These are phyloP conservation scores for Neomorphus geoffroyi DNA, from an alignment of 2,797 vertebrate genomes.

Conservation along the genomic window DNA sequence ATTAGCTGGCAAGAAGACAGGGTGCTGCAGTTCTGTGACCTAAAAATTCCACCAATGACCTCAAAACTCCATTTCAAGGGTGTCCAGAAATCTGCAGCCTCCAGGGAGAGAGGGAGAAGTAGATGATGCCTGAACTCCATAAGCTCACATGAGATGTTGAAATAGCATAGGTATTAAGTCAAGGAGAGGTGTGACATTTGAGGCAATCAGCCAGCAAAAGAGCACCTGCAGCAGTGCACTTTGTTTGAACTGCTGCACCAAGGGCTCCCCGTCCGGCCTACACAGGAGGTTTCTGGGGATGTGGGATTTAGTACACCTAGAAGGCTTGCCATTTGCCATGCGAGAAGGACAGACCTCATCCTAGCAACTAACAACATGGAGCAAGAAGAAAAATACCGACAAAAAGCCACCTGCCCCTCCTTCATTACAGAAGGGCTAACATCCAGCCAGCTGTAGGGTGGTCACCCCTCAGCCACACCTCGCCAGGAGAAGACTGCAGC, in stretches of 20 bases:
- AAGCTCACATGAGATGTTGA: constrained; percentile 1
- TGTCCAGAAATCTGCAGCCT: constrained; percentile 4
- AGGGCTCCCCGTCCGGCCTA: not conserved
- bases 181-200: constrained; percentile 35
- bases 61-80: constrained; percentile 29
- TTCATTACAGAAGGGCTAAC: not conserved
- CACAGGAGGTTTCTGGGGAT: not conserved
- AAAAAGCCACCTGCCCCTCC: not conserved
- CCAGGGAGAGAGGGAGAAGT: not conserved
- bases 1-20: not conserved
- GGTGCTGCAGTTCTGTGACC: constrained; percentile 18
- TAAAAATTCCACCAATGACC: constrained; percentile 34
- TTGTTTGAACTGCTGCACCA: constrained; percentile 36
- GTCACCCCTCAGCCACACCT: not conserved
- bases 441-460: not conserved
- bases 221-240: constrained; percentile 60
- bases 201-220: constrained; percentile 49
- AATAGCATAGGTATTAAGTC: not conserved
- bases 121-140: not conserved
- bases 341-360: constrained; percentile 3
- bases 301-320: not conserved
- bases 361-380: not conserved
- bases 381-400: not conserved
- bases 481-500: accelerated
- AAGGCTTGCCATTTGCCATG: not conserved